phyloP scores from a whole-genome alignment of 2,888 invertebrate genomes.

The Notocelia uddmanniana region DNA sequence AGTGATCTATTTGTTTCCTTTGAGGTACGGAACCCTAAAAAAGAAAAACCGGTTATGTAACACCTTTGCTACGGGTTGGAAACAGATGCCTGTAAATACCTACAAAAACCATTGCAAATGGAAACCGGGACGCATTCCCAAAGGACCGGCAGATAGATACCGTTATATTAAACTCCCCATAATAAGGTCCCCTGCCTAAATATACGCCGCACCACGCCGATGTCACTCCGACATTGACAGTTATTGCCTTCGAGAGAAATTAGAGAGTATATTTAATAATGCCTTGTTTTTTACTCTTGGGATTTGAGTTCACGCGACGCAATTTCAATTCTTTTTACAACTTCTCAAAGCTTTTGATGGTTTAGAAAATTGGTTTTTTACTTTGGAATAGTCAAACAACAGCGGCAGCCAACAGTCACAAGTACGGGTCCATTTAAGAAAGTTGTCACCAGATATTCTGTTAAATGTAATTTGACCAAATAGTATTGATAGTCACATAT shows the following conservation, averaged over 20 bases:
- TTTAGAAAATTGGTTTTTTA: background rate
- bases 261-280: constrained; percentile 8
- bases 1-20: too few species aligned
- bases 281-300: constrained; percentile 5
- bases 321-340: constrained; percentile 22
- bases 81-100: too few species aligned
- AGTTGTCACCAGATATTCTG: too few species aligned
- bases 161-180: background rate
- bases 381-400: background rate
- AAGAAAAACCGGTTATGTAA: too few species aligned
- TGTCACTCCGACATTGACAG: constrained; percentile 28
- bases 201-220: background rate
- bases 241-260: constrained; percentile 34
- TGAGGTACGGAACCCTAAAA: too few species aligned
- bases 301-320: constrained; percentile 6
- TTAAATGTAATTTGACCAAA: too few species aligned
- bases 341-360: background rate
- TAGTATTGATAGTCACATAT: too few species aligned
- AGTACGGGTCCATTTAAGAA: too few species aligned
- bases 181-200: constrained; percentile 5
- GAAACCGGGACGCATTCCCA: background rate
- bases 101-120: background rate
- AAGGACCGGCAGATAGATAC: background rate
- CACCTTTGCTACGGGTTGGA: too few species aligned
- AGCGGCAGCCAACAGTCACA: too few species aligned